Evolutionary conservation across 1,140 invertebrate genomes (phyloP).

Genomic region (Cyclina sinensis): DNA sequence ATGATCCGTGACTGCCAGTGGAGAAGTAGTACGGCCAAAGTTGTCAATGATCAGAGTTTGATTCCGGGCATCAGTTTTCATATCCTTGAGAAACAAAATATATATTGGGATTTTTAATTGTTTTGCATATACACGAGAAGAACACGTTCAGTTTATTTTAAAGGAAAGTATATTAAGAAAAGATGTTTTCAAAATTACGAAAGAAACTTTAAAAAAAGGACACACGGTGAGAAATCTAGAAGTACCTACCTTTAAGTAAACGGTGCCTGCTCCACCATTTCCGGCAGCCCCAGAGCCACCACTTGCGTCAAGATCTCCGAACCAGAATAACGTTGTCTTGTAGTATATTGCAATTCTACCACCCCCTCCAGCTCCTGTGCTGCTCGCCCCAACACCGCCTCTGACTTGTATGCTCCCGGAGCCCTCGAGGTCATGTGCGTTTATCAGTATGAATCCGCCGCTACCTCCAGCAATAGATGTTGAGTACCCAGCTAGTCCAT

Average conservation of each 20-base stretch:
- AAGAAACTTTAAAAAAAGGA: no score
- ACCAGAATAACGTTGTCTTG: slow-evolving; percentile 70
- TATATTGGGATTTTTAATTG: no score
- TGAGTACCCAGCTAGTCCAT: slow-evolving; percentile 72
- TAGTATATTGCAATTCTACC: slow-evolving; percentile 77
- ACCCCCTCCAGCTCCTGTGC: slow-evolving; percentile 73
- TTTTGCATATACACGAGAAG: no score
- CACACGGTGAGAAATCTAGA: no score
- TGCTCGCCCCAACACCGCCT: slow-evolving; percentile 66
- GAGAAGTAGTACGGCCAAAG: slow-evolving; percentile 45
- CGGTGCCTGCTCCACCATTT: slow-evolving; percentile 76
- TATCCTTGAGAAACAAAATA: slow-evolving; percentile 74
- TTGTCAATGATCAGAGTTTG: slow-evolving; percentile 80
- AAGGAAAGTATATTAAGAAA: no score
- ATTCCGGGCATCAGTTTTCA: slow-evolving; percentile 70
- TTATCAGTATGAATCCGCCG: slow-evolving; percentile 77
- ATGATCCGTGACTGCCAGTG: slow-evolving; percentile 37
- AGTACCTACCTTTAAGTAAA: slow-evolving; percentile 74
- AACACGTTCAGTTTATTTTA: no score
- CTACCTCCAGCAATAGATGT: slow-evolving; percentile 70
- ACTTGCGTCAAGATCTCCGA: slow-evolving; percentile 70
- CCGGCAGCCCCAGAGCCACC: slow-evolving; percentile 68
- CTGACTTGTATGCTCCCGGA: slow-evolving; percentile 74
- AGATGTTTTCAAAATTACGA: no score
- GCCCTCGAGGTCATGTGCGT: slow-evolving; percentile 75